Conservation (phyloP, 2,888 invertebrate species). For the Scelioninae gen. 2 region DNA sequence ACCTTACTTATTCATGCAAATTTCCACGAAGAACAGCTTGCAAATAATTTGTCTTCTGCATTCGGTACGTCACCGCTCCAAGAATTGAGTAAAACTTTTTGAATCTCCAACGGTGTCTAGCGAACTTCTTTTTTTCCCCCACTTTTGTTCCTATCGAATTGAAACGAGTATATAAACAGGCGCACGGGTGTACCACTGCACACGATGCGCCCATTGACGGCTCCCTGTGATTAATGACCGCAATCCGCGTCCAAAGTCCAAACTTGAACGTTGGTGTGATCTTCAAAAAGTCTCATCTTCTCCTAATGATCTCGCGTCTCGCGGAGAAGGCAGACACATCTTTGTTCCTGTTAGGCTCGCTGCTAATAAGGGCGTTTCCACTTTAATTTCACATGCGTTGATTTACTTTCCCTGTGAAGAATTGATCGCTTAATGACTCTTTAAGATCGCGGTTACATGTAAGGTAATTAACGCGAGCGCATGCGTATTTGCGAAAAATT, state of each 20-base stretch:
- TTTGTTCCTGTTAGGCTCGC: constrained; percentile 62
- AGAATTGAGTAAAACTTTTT: too few relatives aligned
- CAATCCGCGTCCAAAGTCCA: constrained; percentile 61
- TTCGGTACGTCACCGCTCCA: too few relatives aligned
- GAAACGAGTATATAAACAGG: too few relatives aligned
- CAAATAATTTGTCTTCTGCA: too few relatives aligned
- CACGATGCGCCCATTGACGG: constrained; percentile 64
- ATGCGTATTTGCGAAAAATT: constrained; percentile 40
- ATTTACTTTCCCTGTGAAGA: constrained; percentile 39
- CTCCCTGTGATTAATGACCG: constrained; percentile 72
- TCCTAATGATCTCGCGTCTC: constrained; percentile 69
- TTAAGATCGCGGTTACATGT: constrained; percentile 53
- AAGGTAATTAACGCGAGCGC: constrained; percentile 41
- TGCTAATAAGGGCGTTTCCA: constrained; percentile 63
- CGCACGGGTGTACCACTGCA: too few relatives aligned
- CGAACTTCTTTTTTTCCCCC: too few relatives aligned
- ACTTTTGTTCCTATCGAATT: too few relatives aligned
- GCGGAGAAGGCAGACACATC: constrained; percentile 66
- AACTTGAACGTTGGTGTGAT: constrained; percentile 69
- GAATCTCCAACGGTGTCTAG: too few relatives aligned
- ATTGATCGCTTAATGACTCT: constrained; percentile 50
- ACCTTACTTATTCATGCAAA: constrained; percentile 66
- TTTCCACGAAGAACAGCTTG: too few relatives aligned
- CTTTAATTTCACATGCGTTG: constrained; percentile 55
- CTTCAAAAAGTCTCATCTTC: constrained; percentile 66